Evolutionary conservation across 2,888 invertebrate genomes (phyloP).

Genomic region (Coremacera marginata): DNA sequence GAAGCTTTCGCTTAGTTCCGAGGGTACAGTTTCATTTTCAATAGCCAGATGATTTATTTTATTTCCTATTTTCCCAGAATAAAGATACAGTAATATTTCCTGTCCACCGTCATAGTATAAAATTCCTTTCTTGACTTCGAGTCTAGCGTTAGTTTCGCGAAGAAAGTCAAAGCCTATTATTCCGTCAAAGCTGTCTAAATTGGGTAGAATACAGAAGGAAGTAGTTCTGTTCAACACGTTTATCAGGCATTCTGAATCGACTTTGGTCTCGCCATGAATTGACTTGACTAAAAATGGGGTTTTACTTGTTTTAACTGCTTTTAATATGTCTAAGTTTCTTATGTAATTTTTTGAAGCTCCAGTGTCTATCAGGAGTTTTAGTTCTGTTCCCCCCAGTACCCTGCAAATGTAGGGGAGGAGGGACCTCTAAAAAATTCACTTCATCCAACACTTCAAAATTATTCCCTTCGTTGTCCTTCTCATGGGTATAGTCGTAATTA

Average conservation of each 20-base stretch:
- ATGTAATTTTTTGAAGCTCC: no score
- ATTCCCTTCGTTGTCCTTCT: no score
- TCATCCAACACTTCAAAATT: no score
- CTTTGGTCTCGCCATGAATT: slow-evolving; percentile 34
- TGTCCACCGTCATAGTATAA: slow-evolving; percentile 2
- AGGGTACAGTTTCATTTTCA: slow-evolving; percentile 34
- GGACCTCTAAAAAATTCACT: no score
- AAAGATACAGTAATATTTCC: slow-evolving; percentile 18
- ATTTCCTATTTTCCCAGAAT: not conserved
- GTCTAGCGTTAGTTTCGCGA: not conserved
- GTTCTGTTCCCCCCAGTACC: no score
- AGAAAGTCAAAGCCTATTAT: slow-evolving; percentile 16
- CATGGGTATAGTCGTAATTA: no score
- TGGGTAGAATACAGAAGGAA: no score
- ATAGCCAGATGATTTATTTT: not conserved
- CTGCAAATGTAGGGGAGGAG: no score
- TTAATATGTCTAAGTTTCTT: no score
- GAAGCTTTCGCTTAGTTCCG: no score
- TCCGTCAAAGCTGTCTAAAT: slow-evolving; percentile 5
- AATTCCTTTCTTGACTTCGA: not conserved
- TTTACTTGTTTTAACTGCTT: slow-evolving; percentile 20
- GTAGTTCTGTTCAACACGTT: no score
- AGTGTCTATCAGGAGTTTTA: no score
- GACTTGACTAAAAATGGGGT: slow-evolving; percentile 33
- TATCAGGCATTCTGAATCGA: slow-evolving; percentile 15